phyloP scores from a whole-genome alignment of 2,797 vertebrate genomes.

The Morus bassanus region DNA sequence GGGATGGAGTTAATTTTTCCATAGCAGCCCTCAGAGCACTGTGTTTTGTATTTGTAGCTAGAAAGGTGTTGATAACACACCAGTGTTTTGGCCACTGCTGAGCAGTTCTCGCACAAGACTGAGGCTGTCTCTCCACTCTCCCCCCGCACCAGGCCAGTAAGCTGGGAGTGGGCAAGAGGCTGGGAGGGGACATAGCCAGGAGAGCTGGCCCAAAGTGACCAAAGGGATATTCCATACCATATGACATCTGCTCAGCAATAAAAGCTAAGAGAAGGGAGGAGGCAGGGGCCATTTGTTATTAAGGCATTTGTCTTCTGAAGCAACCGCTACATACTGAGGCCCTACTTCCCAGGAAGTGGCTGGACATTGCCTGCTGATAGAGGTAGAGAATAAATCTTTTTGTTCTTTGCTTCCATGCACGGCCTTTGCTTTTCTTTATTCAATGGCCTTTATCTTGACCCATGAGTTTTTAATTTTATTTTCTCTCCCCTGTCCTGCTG shows the following conservation, averaged over 20 bases:
- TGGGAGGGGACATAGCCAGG: not conserved
- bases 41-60: not conserved
- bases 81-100: not conserved
- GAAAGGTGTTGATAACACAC: not conserved
- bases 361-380: not conserved
- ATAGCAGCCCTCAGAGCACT: not conserved
- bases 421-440: not conserved
- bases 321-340: not conserved
- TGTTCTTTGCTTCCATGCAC: not conserved
- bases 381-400: not conserved
- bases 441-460: not conserved
- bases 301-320: not conserved
- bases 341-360: not conserved
- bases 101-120: fast-evolving
- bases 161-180: not conserved
- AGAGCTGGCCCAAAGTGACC: not conserved
- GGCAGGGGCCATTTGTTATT: fast-evolving
- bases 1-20: not conserved
- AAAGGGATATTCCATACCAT: not conserved
- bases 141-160: not conserved
- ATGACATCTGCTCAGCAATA: not conserved
- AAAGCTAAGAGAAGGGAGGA: not conserved
- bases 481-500: not conserved
- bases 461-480: not conserved
- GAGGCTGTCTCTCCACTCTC: not conserved